Evolutionary conservation across 2,888 invertebrate species (phyloP).

Genomic region (Punctoribates punctum): DNA sequence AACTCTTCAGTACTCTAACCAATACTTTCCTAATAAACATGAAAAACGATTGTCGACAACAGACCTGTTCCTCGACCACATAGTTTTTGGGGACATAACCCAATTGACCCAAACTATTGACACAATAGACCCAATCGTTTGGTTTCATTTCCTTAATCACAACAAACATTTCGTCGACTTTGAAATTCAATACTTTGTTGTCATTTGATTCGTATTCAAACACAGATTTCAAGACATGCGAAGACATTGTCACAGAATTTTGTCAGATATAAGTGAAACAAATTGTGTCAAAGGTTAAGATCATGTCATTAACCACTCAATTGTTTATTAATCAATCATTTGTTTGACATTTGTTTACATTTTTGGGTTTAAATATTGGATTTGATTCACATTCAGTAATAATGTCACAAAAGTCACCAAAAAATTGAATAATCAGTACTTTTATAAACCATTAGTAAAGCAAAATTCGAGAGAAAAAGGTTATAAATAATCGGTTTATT

Average conservation of each 20-base stretch:
- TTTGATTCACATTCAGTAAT: neutral
- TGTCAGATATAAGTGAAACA: neutral
- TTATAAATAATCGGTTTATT: no score
- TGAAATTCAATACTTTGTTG: conserved; percentile 46
- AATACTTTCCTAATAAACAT: neutral
- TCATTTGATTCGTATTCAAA: conserved; percentile 44
- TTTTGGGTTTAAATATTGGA: neutral
- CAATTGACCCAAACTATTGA: conserved; percentile 50
- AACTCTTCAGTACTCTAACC: neutral
- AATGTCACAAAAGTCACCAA: neutral
- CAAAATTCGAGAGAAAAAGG: no score
- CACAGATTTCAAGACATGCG: conserved; percentile 16
- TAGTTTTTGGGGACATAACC: conserved; percentile 52
- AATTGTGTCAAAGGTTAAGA: neutral
- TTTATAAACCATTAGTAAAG: neutral
- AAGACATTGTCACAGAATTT: neutral
- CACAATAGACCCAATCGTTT: conserved; percentile 51
- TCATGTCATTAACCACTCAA: neutral
- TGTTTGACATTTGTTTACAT: conserved; percentile 19
- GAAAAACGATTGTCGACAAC: neutral
- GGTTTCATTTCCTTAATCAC: conserved; percentile 44
- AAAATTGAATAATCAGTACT: neutral
- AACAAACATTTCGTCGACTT: conserved; percentile 46
- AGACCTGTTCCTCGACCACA: conserved; percentile 45
- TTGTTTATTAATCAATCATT: neutral